These are phyloP conservation scores for Intellagama lesueurii DNA, from an alignment of 2,797 vertebrate species.

Conservation along the genomic window DNA sequence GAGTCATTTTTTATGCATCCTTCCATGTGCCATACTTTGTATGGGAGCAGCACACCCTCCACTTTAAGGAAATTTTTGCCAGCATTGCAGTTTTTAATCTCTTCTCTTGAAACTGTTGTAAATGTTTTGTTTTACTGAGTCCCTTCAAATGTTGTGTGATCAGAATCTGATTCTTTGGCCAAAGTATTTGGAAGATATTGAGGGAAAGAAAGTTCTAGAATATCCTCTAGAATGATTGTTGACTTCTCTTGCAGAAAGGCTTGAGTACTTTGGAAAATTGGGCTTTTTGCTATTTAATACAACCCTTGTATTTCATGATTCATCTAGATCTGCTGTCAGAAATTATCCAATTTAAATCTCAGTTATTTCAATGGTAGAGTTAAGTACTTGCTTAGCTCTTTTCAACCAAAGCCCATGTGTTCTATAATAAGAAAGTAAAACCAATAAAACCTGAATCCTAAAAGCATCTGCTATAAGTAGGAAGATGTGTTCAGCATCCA, in stretches of 20 bases:
- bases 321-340: background rate
- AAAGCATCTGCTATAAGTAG: background rate
- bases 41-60: background rate
- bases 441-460: no score
- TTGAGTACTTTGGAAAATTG: background rate
- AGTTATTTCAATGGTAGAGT: background rate
- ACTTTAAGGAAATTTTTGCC: background rate
- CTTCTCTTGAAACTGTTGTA: background rate
- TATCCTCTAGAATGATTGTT: background rate
- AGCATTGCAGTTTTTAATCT: background rate
- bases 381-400: background rate
- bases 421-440: background rate
- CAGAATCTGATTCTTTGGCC: background rate
- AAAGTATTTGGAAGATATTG: background rate
- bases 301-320: background rate
- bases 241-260: background rate
- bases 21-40: conserved; percentile 5
- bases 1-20: conserved; percentile 27
- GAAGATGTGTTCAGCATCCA: background rate
- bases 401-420: background rate
- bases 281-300: background rate
- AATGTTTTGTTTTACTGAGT: background rate
- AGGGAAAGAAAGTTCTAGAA: background rate
- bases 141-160: background rate
- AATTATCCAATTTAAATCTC: background rate